phyloP scores from a whole-genome alignment of 2,113 vertebrate species.

The Colistium nudipinnis region DNA sequence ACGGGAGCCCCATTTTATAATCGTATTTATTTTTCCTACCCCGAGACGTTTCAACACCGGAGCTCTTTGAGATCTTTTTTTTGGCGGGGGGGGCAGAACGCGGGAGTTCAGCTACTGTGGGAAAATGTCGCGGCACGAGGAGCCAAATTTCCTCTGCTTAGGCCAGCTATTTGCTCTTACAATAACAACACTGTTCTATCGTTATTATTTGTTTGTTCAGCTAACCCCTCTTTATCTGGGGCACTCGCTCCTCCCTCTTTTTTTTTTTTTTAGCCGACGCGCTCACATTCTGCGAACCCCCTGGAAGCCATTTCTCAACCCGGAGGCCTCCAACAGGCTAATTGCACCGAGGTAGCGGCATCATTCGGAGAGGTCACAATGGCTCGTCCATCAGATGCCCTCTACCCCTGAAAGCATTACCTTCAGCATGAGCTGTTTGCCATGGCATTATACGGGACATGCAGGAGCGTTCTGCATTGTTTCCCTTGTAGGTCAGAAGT shows the following conservation, averaged over 20 bases:
- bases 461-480: slow-evolving; percentile 64
- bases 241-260: slow-evolving; percentile 6
- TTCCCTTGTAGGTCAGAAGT: slow-evolving; percentile 63
- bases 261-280: slow-evolving; percentile 46
- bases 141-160: slow-evolving; percentile 57
- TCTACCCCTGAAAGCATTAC: slow-evolving; percentile 59
- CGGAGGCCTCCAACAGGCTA: slow-evolving; percentile 29
- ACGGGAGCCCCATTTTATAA: slow-evolving; percentile 19
- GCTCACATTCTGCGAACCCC: slow-evolving; percentile 55
- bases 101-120: slow-evolving; percentile 60
- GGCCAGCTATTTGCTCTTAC: slow-evolving; percentile 63
- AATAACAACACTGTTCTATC: slow-evolving; percentile 71
- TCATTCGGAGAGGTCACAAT: slow-evolving; percentile 61
- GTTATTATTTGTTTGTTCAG: slow-evolving; percentile 70
- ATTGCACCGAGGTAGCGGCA: slow-evolving; percentile 46
- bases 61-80: slow-evolving; percentile 31
- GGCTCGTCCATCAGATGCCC: slow-evolving; percentile 48
- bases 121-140: slow-evolving; percentile 60
- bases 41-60: slow-evolving; percentile 14
- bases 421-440: slow-evolving; percentile 62
- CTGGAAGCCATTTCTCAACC: slow-evolving; percentile 63
- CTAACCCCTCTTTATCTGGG: slow-evolving; percentile 71
- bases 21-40: slow-evolving; percentile 50
- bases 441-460: slow-evolving; percentile 29
- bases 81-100: slow-evolving; percentile 37